A percentile compares a stretch with the other conserved stretches of the same genome.
These are phyloP conservation scores for Eristalis intricaria DNA, from an alignment of 2,888 invertebrate species.

Conservation along the genomic window DNA sequence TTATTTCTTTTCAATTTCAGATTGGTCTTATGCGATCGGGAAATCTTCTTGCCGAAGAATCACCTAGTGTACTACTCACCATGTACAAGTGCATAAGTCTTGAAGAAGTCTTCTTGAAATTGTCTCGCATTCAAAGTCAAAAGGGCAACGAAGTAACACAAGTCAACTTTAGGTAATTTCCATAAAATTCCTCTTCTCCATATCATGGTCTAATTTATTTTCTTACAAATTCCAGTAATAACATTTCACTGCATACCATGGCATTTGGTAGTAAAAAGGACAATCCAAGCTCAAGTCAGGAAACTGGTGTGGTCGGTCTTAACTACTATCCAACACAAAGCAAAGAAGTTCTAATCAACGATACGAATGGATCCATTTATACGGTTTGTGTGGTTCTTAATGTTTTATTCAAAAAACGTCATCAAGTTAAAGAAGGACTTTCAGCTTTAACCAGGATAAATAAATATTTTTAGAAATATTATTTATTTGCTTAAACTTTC, in stretches of 20 bases:
- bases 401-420: not conserved
- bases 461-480: slow-evolving; percentile 4
- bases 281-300: slow-evolving; percentile 92
- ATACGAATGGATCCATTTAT: slow-evolving; percentile 85
- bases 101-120: slow-evolving; percentile 95
- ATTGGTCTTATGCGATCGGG: slow-evolving; percentile 98
- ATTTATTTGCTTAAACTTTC: slow-evolving; percentile 6
- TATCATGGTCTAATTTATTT: not conserved
- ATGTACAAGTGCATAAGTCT: slow-evolving; percentile 92
- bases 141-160: slow-evolving; percentile 81
- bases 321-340: slow-evolving; percentile 91
- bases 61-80: slow-evolving; percentile 90
- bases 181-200: not conserved
- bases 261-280: slow-evolving; percentile 91
- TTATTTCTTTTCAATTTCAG: slow-evolving; percentile 82
- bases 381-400: slow-evolving; percentile 77
- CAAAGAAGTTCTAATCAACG: slow-evolving; percentile 92
- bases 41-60: slow-evolving; percentile 93
- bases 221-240: slow-evolving; percentile 83
- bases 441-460: too few relatives aligned
- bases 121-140: slow-evolving; percentile 91
- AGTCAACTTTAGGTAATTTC: slow-evolving; percentile 80
- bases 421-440: not conserved
- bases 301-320: slow-evolving; percentile 92
- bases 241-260: slow-evolving; percentile 90